Conservation (phyloP, 92 coral and sea anemone genomes). For the Zoanthus gigantus region DNA sequence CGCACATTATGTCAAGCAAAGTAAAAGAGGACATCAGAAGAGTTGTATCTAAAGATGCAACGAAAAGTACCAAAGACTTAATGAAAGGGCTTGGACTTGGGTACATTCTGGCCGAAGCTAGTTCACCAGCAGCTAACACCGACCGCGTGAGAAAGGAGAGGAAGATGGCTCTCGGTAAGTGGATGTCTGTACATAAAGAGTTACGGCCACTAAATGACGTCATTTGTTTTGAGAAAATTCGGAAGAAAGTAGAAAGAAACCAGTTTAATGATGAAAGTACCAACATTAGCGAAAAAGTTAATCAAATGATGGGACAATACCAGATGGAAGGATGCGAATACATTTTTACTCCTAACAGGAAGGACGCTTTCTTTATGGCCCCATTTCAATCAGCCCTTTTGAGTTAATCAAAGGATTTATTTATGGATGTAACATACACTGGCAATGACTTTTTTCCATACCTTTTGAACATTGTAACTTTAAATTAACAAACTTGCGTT, state of each 20-base stretch:
- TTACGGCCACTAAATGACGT: constrained; percentile 53
- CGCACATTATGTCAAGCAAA: constrained; percentile 60
- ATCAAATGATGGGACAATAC: constrained; percentile 58
- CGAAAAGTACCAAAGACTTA: constrained; percentile 61
- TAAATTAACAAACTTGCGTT: background rate
- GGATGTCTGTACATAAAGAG: constrained; percentile 42
- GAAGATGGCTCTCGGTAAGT: constrained; percentile 49
- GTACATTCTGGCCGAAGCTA: constrained; percentile 64
- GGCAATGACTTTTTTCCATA: constrained; percentile 56
- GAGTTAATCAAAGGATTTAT: too few relatives aligned
- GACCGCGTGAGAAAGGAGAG: constrained; percentile 65
- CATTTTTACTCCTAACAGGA: constrained; percentile 57
- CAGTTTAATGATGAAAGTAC: constrained; percentile 45
- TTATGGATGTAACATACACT: too few relatives aligned
- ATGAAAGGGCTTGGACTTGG: constrained; percentile 64
- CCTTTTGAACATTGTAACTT: constrained; percentile 42
- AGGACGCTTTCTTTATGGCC: constrained; percentile 63
- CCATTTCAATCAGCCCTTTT: constrained; percentile 56
- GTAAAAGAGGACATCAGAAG: constrained; percentile 60
- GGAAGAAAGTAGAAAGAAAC: constrained; percentile 61
- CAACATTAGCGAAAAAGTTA: constrained; percentile 47
- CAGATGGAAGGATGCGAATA: constrained; percentile 64
- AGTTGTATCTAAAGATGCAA: constrained; percentile 45
- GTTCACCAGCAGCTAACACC: constrained; percentile 63
- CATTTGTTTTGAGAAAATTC: constrained; percentile 46